Evolutionary conservation across 2,797 vertebrate species (phyloP).

Genomic region (Cossypha polioptera): DNA sequence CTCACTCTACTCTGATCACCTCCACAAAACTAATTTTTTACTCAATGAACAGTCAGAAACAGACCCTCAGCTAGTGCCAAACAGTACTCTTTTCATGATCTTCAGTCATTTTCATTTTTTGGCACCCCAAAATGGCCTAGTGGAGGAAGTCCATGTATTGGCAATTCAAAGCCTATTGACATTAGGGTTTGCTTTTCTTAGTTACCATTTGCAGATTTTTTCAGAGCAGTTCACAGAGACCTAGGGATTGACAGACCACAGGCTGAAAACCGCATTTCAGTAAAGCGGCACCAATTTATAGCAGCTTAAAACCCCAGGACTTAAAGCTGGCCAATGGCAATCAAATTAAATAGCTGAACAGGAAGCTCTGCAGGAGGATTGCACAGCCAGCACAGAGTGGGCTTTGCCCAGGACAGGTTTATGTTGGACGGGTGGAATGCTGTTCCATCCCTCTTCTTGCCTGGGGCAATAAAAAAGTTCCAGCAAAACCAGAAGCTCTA

Average conservation of each 20-base stretch:
- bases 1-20: not conserved
- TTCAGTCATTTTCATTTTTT: not conserved
- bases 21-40: not conserved
- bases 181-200: not conserved
- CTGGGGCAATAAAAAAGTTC: constrained; percentile 9
- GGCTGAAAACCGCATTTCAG: not conserved
- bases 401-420: constrained; percentile 11
- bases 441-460: constrained; percentile 1
- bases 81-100: not conserved
- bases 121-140: not conserved
- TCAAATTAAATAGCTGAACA: constrained; percentile 3
- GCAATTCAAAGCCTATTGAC: not conserved
- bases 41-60: not conserved
- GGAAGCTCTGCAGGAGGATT: not conserved
- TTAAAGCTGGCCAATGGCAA: constrained; percentile 29
- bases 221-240: not conserved
- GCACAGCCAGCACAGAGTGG: not conserved
- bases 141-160: not conserved
- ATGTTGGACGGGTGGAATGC: not conserved
- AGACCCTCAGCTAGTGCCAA: not conserved
- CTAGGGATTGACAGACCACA: not conserved
- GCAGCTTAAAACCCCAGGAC: not conserved
- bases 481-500: constrained; percentile 8
- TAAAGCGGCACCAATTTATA: not conserved
- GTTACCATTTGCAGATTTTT: not conserved